Evolutionary conservation across 2,113 vertebrate species (phyloP), one percentile per base, ranked within the genome.

Genomic region (Proteles cristata): DNA sequence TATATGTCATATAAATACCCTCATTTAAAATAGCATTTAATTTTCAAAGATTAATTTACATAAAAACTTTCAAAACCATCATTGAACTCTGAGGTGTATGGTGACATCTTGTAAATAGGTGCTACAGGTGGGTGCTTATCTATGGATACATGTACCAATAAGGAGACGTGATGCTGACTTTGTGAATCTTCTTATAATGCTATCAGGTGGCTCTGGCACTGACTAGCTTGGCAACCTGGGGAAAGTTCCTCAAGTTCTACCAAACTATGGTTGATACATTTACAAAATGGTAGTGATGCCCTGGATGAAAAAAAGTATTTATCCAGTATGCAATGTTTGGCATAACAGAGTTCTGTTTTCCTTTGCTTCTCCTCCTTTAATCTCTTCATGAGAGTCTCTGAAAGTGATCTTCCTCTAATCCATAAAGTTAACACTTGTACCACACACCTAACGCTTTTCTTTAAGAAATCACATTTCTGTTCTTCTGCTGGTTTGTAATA

Each of bases 21-120:
- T 66, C 66, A 48, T 31, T 35, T 90, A 65, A 69, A 35, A 71
- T 69, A 93, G 12, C 6, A 90, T 82, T 76, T 39, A n/a, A 77
- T 90, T 5, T 96, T 80, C 77, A 74, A 89, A 81, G 55, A 45
- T 81, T 14, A 26, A 5, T 74, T 88, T 35, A 61, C n/a, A 63
- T 43, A 31, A 74, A 48, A 35, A 12, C 1, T 33, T 90, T 74
- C 48, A 9, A 73, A 80, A 39, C 53, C 10, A 4, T 76, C 11
- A 0, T 16, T 28, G 39, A 84, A 43, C 53, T 39, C 6, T 17
- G 58, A 23, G 43, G 12, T 43, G 0, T 0, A 6, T 1, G 3
- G 23, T 15, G 9, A 63, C 12, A 19, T 8, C 2, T 35, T 11
- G 19, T 79, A 21, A 53, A 63, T 35, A 31, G 39, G 33, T 39